Evolutionary conservation across 2,797 vertebrate genomes (phyloP).

Genomic region (Anomalospiza imberbis): DNA sequence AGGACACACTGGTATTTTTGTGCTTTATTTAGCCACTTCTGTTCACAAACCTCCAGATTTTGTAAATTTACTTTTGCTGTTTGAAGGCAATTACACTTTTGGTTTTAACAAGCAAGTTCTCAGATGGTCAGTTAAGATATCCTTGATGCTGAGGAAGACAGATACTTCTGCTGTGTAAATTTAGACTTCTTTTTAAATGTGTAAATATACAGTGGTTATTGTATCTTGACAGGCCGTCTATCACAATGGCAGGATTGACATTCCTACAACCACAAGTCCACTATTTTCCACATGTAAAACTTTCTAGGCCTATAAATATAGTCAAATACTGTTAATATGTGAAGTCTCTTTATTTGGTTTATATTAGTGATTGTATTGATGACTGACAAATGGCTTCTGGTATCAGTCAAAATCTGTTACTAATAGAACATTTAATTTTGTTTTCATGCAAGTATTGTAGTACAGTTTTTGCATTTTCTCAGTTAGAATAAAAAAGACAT

Average conservation of each 20-base stretch:
- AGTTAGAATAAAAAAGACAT: background rate
- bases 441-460: background rate
- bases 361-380: background rate
- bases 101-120: background rate
- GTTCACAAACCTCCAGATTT: background rate
- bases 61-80: background rate
- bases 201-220: background rate
- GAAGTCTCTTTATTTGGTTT: background rate
- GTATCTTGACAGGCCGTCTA: background rate
- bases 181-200: background rate
- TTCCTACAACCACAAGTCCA: background rate
- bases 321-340: background rate
- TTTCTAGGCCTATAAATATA: background rate
- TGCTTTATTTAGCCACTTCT: background rate
- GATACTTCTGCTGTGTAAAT: background rate
- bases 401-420: background rate
- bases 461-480: background rate
- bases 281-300: background rate
- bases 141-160: background rate
- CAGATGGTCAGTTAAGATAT: background rate
- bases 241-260: background rate
- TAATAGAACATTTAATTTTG: background rate
- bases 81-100: background rate
- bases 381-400: background rate
- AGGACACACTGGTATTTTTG: background rate